Evolutionary conservation across 2,888 invertebrate genomes (phyloP).

Genomic region (Miltochrista miniata): DNA sequence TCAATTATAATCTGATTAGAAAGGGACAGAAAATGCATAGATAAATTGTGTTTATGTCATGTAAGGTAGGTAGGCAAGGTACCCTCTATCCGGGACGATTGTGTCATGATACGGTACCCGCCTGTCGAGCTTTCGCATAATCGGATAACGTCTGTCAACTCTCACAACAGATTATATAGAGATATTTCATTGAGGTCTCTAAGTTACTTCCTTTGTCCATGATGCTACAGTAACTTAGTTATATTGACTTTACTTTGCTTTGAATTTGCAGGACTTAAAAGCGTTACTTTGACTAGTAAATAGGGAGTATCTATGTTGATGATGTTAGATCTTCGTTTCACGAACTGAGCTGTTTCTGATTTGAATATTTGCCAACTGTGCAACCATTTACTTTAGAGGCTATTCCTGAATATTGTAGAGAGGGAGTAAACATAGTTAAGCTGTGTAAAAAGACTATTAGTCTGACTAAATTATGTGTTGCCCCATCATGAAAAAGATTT

Average conservation of each 20-base stretch:
- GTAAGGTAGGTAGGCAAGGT: slow-evolving; percentile 5
- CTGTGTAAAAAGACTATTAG: too few relatives aligned
- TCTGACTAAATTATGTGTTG: too few relatives aligned
- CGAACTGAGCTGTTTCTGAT: too few relatives aligned
- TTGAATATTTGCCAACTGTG: too few relatives aligned
- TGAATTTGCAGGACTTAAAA: slow-evolving; percentile 1
- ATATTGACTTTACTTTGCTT: background rate
- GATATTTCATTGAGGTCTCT: slow-evolving; percentile 20
- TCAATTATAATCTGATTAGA: background rate
- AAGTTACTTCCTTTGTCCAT: slow-evolving; percentile 14
- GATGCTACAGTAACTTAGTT: slow-evolving; percentile 3
- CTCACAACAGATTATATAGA: slow-evolving; percentile 31
- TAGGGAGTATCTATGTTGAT: too few relatives aligned
- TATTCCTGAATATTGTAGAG: too few relatives aligned
- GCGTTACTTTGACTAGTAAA: background rate
- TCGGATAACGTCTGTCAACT: slow-evolving; percentile 45
- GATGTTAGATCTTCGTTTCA: too few relatives aligned
- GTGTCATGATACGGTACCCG: slow-evolving; percentile 36
- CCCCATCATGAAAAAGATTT: too few relatives aligned
- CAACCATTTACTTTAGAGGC: too few relatives aligned
- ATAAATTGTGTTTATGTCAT: slow-evolving; percentile 1
- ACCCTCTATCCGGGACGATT: slow-evolving; percentile 28
- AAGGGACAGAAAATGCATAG: slow-evolving; percentile 4
- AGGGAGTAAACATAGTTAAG: too few relatives aligned
- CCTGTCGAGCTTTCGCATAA: slow-evolving; percentile 44